Conservation (phyloP, 1,140 invertebrate species). For the Scaptomyza graminum region DNA sequence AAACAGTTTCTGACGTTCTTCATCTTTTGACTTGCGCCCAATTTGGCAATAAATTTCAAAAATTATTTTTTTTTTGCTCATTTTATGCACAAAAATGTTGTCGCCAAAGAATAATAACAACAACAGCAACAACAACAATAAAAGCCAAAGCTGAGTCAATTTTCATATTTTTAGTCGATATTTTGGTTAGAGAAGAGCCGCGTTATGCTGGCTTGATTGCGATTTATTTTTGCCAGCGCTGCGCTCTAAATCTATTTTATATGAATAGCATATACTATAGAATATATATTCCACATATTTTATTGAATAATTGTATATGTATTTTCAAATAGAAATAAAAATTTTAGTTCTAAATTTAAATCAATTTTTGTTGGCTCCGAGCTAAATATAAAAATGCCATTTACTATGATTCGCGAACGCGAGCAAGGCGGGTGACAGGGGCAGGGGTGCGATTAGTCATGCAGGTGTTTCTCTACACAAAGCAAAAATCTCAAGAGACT, state of each 20-base stretch:
- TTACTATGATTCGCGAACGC: slow-evolving; percentile 49
- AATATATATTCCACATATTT: slow-evolving; percentile 31
- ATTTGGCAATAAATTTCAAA: slow-evolving; percentile 81
- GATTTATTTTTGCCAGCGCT: slow-evolving; percentile 50
- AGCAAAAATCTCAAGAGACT: slow-evolving; percentile 8
- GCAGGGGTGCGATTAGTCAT: slow-evolving; percentile 57
- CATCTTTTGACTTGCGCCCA: slow-evolving; percentile 62
- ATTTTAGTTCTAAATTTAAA: slow-evolving; percentile 63
- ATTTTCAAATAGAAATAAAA: slow-evolving; percentile 14
- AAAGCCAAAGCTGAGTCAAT: slow-evolving; percentile 68
- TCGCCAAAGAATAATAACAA: slow-evolving; percentile 64
- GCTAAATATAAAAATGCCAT: slow-evolving; percentile 66
- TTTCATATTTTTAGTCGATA: slow-evolving; percentile 72
- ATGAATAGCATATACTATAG: slow-evolving; percentile 16
- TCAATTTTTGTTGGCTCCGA: slow-evolving; percentile 39
- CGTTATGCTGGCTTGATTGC: slow-evolving; percentile 23
- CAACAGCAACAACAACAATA: slow-evolving; percentile 56
- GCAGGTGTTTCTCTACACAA: slow-evolving; percentile 63
- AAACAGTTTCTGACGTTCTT: slow-evolving; percentile 59
- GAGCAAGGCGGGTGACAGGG: not conserved
- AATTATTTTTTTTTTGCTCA: slow-evolving; percentile 52
- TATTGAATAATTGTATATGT: slow-evolving; percentile 25
- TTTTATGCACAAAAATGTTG: slow-evolving; percentile 40
- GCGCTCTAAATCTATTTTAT: slow-evolving; percentile 43
- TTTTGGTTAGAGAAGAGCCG: slow-evolving; percentile 10